Conservation (phyloP, 2,888 invertebrate genomes). For the Drosophila borborema region DNA sequence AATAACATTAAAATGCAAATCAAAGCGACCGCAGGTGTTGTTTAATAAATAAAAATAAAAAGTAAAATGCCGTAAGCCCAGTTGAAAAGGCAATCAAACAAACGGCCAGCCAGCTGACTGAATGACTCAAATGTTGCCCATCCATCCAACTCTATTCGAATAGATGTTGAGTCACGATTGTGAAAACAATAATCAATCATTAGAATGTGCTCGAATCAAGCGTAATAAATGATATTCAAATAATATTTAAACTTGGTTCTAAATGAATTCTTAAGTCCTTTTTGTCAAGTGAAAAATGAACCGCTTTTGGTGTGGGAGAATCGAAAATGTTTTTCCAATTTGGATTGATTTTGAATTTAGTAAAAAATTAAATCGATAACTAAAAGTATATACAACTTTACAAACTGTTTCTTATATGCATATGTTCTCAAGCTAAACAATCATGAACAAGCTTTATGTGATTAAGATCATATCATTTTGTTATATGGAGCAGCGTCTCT, state of each 20-base stretch:
- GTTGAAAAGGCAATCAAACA: conserved; percentile 31
- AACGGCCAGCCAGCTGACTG: conserved; percentile 23
- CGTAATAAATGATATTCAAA: not conserved
- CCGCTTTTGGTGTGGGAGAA: not conserved
- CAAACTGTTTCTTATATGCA: too few species aligned
- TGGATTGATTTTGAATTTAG: too few species aligned
- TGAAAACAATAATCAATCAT: not conserved
- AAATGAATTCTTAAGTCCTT: not conserved
- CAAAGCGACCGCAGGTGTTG: conserved; percentile 44
- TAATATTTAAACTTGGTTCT: not conserved
- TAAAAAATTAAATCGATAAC: too few species aligned
- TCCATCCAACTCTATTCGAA: not conserved
- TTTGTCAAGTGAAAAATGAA: not conserved
- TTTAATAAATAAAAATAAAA: conserved; percentile 10
- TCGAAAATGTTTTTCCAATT: too few species aligned
- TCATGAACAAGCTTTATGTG: too few species aligned
- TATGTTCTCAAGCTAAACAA: too few species aligned
- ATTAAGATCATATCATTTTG: too few species aligned
- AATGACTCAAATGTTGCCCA: not conserved
- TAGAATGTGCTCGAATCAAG: not conserved
- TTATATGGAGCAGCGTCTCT: too few species aligned
- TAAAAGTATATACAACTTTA: too few species aligned
- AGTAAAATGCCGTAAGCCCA: conserved; percentile 4
- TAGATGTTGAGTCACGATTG: not conserved
- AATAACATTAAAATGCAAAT: conserved; percentile 54